Evolutionary conservation across 2,797 vertebrate genomes (phyloP).

Genomic region (Oophaga sylvatica): DNA sequence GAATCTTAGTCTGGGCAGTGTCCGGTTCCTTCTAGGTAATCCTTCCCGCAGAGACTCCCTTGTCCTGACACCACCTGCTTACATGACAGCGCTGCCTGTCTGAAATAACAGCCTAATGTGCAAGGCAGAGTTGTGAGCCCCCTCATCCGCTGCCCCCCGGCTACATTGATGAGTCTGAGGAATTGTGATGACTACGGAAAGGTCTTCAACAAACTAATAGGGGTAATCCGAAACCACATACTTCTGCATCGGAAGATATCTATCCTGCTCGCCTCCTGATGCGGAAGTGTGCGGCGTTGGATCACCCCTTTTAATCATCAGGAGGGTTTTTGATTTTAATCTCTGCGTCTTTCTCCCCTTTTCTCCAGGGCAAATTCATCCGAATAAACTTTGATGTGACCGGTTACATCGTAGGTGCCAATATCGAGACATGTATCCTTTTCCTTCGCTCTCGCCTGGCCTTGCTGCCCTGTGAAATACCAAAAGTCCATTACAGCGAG

Average conservation of each 20-base stretch:
- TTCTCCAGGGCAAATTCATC: conserved; percentile 81
- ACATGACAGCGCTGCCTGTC: neutral
- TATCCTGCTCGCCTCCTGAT: too few relatives aligned
- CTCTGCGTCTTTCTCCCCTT: neutral
- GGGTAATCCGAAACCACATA: too few relatives aligned
- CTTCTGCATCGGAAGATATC: too few relatives aligned
- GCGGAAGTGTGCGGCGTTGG: too few relatives aligned
- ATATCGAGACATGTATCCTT: conserved; percentile 92
- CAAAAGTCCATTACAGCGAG: neutral
- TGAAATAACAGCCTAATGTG: conserved; percentile 5
- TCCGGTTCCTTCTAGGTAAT: conserved; percentile 32
- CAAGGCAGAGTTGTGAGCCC: neutral
- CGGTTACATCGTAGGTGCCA: conserved; percentile 93
- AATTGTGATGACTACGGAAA: too few relatives aligned
- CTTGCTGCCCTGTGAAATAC: neutral
- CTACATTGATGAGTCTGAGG: neutral
- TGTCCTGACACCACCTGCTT: conserved; percentile 50
- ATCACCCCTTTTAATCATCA: neutral
- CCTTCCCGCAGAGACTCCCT: neutral
- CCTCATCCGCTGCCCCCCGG: neutral
- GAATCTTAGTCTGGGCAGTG: neutral
- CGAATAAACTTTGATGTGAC: conserved; percentile 86
- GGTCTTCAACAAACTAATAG: too few relatives aligned
- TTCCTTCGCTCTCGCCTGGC: conserved; percentile 4
- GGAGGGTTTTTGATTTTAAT: neutral